Percentiles rank a stretch among this genome's conserved stretches.
Evolutionary conservation across 2,888 invertebrate genomes (phyloP).

Genomic region (Cetonia aurata): DNA sequence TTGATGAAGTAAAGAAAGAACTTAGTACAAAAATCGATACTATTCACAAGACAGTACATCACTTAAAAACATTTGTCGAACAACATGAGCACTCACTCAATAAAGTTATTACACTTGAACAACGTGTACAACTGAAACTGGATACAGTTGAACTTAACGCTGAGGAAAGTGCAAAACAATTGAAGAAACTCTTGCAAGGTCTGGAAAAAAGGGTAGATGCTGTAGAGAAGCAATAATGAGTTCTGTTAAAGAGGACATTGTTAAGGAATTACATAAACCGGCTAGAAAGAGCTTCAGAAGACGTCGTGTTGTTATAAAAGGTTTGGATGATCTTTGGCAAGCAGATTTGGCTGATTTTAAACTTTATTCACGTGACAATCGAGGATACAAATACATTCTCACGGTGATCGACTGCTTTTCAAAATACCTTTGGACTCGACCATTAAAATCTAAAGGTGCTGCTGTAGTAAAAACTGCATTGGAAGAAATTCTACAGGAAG

Average conservation of each 20-base stretch:
- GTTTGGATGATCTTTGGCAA: conserved; percentile 64
- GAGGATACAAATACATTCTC: conserved; percentile 58
- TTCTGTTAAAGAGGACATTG: conserved; percentile 14
- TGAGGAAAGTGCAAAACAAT: no score
- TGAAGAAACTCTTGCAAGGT: no score
- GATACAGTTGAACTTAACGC: no score
- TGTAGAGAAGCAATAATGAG: conserved; percentile 47
- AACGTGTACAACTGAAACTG: no score
- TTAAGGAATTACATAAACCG: conserved; percentile 60
- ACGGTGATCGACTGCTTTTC: conserved; percentile 63
- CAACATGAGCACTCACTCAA: no score
- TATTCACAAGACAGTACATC: no score
- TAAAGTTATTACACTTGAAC: no score
- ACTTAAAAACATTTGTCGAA: no score
- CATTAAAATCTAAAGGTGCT: conserved; percentile 59
- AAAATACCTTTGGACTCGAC: conserved; percentile 62
- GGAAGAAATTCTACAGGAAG: conserved; percentile 44
- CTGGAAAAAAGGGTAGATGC: conserved; percentile 50
- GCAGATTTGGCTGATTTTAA: conserved; percentile 56
- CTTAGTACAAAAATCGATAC: no score
- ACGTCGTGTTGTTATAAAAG: conserved; percentile 58
- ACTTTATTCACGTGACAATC: conserved; percentile 55
- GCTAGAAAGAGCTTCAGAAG: conserved; percentile 60
- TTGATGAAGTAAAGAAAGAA: background rate
- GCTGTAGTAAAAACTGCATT: conserved; percentile 54